Conservation (phyloP, 2,797 vertebrate species). For the Myiotriccus ornatus region DNA sequence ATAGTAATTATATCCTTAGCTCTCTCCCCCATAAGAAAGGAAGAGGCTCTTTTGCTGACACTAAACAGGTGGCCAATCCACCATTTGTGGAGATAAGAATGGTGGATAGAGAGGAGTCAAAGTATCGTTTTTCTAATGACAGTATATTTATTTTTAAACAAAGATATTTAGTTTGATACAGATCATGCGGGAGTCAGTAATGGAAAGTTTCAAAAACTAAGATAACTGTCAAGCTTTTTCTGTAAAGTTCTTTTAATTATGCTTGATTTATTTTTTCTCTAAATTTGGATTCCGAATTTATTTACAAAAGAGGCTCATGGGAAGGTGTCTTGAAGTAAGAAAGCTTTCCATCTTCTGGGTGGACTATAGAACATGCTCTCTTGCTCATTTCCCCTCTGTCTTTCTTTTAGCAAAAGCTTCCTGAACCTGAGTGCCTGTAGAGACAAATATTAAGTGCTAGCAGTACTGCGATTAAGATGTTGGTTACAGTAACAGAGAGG, state of each 20-base stretch:
- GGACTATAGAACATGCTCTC: not conserved
- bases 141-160: conserved; percentile 1
- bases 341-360: not conserved
- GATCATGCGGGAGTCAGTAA: not conserved
- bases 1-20: not conserved
- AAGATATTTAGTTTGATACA: not conserved
- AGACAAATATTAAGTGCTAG: no score
- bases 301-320: not conserved
- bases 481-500: not conserved
- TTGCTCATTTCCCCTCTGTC: not conserved
- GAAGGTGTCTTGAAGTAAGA: not conserved
- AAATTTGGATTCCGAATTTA: not conserved
- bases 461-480: not conserved
- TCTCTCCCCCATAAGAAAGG: not conserved
- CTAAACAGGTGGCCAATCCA: not conserved
- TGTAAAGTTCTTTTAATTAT: not conserved
- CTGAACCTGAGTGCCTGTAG: no score
- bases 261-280: not conserved
- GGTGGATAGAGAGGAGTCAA: not conserved
- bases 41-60: not conserved
- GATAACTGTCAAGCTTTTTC: not conserved
- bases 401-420: not conserved
- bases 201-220: not conserved
- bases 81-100: not conserved
- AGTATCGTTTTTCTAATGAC: not conserved